phyloP scores from a whole-genome alignment of 2,113 vertebrate species.

The Nibea coibor region DNA sequence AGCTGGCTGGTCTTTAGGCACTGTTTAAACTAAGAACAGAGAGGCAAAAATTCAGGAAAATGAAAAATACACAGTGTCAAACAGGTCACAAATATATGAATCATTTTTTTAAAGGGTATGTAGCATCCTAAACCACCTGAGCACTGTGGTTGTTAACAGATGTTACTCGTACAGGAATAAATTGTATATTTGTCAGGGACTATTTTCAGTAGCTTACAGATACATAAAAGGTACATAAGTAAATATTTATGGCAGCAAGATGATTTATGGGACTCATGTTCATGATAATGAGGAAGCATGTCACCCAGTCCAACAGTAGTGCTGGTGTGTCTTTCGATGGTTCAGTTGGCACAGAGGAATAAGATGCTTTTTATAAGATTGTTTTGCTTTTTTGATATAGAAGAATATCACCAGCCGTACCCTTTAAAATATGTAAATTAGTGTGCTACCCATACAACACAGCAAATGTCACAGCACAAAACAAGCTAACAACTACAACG shows the following conservation, averaged over 20 bases:
- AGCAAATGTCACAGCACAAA: conserved; percentile 14
- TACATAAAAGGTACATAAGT: not conserved
- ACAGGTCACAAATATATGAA: not conserved
- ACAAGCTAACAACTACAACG: conserved; percentile 35
- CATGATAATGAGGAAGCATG: no score
- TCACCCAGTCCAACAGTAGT: not conserved
- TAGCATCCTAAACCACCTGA: not conserved
- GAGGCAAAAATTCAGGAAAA: not conserved
- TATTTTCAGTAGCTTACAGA: not conserved
- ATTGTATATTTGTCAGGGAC: not conserved
- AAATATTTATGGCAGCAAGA: not conserved
- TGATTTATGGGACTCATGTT: not conserved
- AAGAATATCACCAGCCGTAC: not conserved
- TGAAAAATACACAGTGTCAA: not conserved
- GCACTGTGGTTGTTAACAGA: not conserved
- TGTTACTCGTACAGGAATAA: not conserved
- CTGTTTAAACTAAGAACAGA: not conserved
- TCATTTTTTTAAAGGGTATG: not conserved
- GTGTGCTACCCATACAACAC: not conserved
- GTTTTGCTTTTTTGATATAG: not conserved
- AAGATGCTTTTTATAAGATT: not conserved
- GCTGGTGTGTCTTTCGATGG: not conserved
- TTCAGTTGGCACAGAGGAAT: not conserved
- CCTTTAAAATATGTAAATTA: not conserved
- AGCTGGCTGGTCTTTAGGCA: not conserved